Percentiles rank a stretch among this genome's conserved stretches.
Evolutionary conservation across 2,113 vertebrate genomes (phyloP).

Genomic region (Taxidea taxus): DNA sequence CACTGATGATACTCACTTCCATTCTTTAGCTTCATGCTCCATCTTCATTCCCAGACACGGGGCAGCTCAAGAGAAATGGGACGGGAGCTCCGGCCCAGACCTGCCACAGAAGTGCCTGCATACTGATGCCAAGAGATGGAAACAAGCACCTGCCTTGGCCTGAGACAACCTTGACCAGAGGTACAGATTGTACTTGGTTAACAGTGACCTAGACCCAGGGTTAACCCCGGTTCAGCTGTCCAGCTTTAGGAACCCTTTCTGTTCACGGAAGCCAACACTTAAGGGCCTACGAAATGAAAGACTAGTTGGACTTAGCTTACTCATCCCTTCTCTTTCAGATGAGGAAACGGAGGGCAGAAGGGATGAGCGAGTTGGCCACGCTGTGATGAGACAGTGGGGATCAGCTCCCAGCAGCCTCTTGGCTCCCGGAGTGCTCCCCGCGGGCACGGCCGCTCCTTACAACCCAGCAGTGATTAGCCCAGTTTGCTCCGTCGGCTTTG

Average conservation of each 20-base stretch:
- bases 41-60: background rate
- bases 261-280: background rate
- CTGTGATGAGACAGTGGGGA: background rate
- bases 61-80: background rate
- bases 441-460: background rate
- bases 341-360: background rate
- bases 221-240: background rate
- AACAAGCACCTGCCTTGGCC: background rate
- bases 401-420: background rate
- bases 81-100: background rate
- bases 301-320: background rate
- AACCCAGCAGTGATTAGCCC: background rate
- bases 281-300: background rate
- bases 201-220: background rate
- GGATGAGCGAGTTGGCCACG: background rate
- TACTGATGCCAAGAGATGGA: background rate
- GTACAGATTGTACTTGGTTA: background rate
- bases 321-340: background rate
- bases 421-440: fast-evolving
- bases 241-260: background rate
- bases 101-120: fast-evolving
- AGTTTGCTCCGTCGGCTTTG: background rate
- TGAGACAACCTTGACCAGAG: background rate
- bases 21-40: background rate
- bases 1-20: background rate